These are phyloP conservation scores for Equus przewalskii DNA, from an alignment of 2,113 vertebrate species.

Conservation along the genomic window DNA sequence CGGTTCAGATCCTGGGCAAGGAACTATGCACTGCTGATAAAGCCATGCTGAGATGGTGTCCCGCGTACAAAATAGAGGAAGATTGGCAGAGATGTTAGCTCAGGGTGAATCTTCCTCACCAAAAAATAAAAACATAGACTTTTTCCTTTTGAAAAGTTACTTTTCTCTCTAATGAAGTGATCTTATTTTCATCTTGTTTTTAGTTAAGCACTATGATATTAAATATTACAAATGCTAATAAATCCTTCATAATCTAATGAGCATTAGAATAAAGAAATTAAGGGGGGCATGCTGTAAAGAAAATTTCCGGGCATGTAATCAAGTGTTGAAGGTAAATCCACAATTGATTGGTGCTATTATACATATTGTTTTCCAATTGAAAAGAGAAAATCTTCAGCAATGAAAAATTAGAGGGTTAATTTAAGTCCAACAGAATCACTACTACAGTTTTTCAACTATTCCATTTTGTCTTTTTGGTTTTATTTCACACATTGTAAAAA, in stretches of 20 bases:
- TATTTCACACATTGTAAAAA: neutral
- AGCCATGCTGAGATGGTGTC: too few species aligned
- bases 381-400: neutral
- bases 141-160: neutral
- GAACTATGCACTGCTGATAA: too few species aligned
- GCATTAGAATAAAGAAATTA: neutral
- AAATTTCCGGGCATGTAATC: neutral
- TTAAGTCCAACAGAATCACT: neutral
- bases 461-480: neutral
- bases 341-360: neutral
- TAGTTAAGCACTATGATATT: neutral
- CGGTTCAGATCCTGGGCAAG: too few species aligned
- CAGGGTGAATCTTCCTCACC: too few species aligned
- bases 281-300: neutral
- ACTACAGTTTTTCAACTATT: neutral
- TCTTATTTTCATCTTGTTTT: slow-evolving; percentile 38
- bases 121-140: too few species aligned
- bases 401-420: neutral
- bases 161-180: neutral
- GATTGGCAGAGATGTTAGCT: too few species aligned
- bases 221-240: neutral
- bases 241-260: slow-evolving; percentile 22
- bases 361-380: neutral
- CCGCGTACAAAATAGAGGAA: too few species aligned
- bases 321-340: neutral